Evolutionary conservation across 2,113 vertebrate species (phyloP), one percentile per base, ranked within the genome.

Genomic region (Myxocyprinus asiaticus): DNA sequence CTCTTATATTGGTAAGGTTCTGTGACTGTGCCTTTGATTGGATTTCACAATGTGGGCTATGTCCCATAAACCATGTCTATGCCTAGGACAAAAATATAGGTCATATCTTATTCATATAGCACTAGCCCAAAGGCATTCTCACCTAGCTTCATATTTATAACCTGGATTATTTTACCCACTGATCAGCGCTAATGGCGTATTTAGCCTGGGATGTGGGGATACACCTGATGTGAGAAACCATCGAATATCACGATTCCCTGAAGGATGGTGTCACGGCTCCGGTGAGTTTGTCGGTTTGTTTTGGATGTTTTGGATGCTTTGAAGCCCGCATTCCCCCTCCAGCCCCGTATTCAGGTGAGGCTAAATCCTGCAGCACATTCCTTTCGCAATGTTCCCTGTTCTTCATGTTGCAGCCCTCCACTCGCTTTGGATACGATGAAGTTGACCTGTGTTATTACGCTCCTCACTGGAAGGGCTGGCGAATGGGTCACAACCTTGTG

Each of bases 11-110:
- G 10, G 48, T 66, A 62, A 64, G 72, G 80, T 67, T 42, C 74
- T 70, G 74, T 70, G 75, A 83, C 78, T 69, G 69, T 78, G 81
- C 77, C 67, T 80, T 80, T 83, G 81, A 83, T 78, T 76, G 81
- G 80, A 82, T 85, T 85, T 85, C 75, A 67, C 74, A 78, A 78
- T 83, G 81, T 78, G 78, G 56, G 65, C 78, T 82, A 50, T 59
- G 51, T 83, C 65, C 78, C 78, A 83, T 85, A 83, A 83, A 83
- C 58, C 78, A 77, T 82, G 84, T 80, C 78, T 70, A 68, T 64
- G 59, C 69, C 55, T 53, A 55, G 74, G 56, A 73, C 76, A 78
- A 76, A 85, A 78, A 83, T 81, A 78, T 75, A 66, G 75, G 69
- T 10, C 77, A 77, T 77, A 61, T 72, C 80, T 85, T 78, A 80